These are phyloP conservation scores for Opisthograptis luteolata DNA, from an alignment of 2,888 invertebrate genomes.

Conservation along the genomic window DNA sequence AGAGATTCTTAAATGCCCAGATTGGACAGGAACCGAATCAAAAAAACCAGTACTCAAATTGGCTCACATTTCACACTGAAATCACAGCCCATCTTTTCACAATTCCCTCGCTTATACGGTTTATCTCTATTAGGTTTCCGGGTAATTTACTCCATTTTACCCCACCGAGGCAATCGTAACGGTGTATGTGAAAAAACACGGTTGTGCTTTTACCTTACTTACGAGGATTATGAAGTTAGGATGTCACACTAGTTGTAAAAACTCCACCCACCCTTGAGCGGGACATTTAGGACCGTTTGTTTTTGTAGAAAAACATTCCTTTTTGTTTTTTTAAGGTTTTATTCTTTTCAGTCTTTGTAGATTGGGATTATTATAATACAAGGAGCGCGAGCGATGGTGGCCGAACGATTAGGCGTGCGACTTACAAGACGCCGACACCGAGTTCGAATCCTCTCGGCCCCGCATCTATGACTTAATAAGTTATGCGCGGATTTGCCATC, in stretches of 20 bases:
- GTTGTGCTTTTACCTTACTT: constrained; percentile 25
- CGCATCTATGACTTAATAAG: too few species aligned
- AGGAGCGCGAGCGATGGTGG: too few species aligned
- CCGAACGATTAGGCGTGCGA: too few species aligned
- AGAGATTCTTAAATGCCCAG: too few species aligned
- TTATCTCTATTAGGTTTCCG: constrained; percentile 53
- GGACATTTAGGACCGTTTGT: constrained; percentile 8
- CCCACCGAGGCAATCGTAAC: constrained; percentile 24
- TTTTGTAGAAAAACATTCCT: constrained; percentile 14
- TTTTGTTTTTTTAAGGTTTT: constrained; percentile 1
- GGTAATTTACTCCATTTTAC: constrained; percentile 47
- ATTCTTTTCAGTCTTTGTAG: too few species aligned
- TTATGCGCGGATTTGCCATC: too few species aligned
- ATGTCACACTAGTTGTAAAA: constrained; percentile 18
- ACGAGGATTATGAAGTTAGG: constrained; percentile 25
- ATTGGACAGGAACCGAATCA: too few species aligned
- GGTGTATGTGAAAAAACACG: constrained; percentile 23
- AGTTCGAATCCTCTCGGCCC: too few species aligned
- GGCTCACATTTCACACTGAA: background rate
- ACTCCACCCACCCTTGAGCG: constrained; percentile 1
- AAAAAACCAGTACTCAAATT: too few species aligned
- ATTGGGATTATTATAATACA: too few species aligned
- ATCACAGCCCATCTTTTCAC: constrained; percentile 2
- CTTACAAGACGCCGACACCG: too few species aligned
- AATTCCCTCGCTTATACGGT: constrained; percentile 28